Evolutionary conservation across 2,888 invertebrate species (phyloP).

Genomic region (Cataglyphis altisquamis): DNA sequence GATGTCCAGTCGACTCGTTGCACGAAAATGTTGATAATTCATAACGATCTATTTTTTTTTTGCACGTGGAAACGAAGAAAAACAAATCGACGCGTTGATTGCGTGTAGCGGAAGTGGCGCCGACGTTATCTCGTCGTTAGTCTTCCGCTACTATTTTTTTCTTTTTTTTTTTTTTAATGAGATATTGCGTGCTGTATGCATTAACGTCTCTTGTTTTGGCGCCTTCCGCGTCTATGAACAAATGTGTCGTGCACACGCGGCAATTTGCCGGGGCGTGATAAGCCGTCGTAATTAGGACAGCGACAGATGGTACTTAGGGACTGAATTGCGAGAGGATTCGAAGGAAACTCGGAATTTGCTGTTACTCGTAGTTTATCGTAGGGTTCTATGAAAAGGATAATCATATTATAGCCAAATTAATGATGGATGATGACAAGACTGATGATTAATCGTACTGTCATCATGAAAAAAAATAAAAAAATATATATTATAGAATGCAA

Average conservation of each 20-base stretch:
- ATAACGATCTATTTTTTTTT: neutral
- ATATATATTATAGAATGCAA: neutral
- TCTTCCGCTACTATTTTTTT: neutral
- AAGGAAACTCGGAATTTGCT: slow-evolving; percentile 52
- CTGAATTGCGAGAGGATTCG: slow-evolving; percentile 52
- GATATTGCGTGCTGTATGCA: neutral
- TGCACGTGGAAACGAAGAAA: neutral
- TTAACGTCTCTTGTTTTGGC: slow-evolving; percentile 41
- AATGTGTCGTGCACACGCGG: slow-evolving; percentile 56
- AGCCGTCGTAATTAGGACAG: slow-evolving; percentile 71
- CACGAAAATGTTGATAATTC: slow-evolving; percentile 15
- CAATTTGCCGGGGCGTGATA: slow-evolving; percentile 67
- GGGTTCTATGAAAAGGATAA: slow-evolving; percentile 57
- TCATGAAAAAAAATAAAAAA: neutral
- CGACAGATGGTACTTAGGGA: slow-evolving; percentile 71
- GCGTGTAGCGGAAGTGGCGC: neutral
- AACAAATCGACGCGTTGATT: neutral
- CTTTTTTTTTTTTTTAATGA: neutral
- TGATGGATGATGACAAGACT: slow-evolving; percentile 17
- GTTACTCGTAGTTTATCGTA: slow-evolving; percentile 63
- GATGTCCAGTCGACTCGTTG: slow-evolving; percentile 5
- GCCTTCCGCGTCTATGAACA: slow-evolving; percentile 54
- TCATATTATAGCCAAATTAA: slow-evolving; percentile 19
- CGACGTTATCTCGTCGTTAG: slow-evolving; percentile 10
- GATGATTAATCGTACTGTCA: slow-evolving; percentile 18